phyloP scores from a whole-genome alignment of 2,888 invertebrate species.

The Drosophila hamatofila region DNA sequence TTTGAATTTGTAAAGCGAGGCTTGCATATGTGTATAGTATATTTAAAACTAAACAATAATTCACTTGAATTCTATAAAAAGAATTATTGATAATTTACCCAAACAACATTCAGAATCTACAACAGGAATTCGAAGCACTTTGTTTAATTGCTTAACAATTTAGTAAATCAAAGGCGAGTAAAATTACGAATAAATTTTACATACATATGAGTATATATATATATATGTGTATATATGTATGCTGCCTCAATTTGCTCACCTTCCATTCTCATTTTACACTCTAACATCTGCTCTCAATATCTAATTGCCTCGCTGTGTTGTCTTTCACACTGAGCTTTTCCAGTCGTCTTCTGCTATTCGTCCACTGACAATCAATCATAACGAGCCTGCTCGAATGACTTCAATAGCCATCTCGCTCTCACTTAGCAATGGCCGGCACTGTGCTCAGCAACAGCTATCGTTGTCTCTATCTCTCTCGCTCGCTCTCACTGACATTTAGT shows the following conservation, averaged over 20 bases:
- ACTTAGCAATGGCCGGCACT: neutral
- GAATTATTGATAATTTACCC: neutral
- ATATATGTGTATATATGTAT: too few relatives aligned
- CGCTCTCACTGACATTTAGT: neutral
- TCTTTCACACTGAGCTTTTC: too few relatives aligned
- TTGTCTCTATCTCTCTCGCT: neutral
- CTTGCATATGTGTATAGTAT: too few relatives aligned
- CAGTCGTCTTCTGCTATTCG: neutral
- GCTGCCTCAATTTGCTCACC: neutral
- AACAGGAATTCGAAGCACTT: neutral
- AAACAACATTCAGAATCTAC: neutral
- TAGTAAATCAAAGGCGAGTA: too few relatives aligned
- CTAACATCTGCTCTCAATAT: neutral
- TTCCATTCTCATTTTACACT: neutral
- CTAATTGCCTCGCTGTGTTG: neutral
- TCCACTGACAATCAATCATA: neutral
- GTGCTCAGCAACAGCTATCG: neutral
- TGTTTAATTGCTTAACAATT: neutral
- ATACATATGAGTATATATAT: too few relatives aligned
- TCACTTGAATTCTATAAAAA: too few relatives aligned
- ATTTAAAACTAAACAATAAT: too few relatives aligned
- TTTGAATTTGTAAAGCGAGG: neutral
- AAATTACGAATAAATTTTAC: too few relatives aligned
- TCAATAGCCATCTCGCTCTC: neutral
- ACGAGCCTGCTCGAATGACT: neutral